phyloP scores from a whole-genome alignment of 2,113 vertebrate species.

The Labeo catla region DNA sequence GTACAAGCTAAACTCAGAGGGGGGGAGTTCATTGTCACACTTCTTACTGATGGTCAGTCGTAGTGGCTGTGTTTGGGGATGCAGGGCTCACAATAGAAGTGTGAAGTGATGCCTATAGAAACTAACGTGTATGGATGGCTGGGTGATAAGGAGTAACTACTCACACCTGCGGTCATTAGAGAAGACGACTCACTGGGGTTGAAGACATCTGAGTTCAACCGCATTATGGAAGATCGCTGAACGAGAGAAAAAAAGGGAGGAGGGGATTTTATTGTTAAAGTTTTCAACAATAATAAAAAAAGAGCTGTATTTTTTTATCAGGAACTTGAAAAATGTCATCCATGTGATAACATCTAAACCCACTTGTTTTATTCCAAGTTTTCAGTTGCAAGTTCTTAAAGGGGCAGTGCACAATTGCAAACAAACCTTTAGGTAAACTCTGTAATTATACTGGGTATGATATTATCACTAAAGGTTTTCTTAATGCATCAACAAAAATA shows the following conservation, averaged over 20 bases:
- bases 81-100: conserved; percentile 49
- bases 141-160: conserved; percentile 49
- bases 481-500: neutral
- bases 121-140: conserved; percentile 54
- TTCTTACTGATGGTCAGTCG: conserved; percentile 38
- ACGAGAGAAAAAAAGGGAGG: neutral
- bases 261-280: neutral
- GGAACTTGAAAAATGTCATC: neutral
- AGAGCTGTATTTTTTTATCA: neutral
- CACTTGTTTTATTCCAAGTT: neutral
- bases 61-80: conserved; percentile 38
- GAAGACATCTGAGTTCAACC: neutral
- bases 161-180: conserved; percentile 49
- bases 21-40: conserved; percentile 42
- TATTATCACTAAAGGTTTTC: neutral
- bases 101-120: conserved; percentile 61
- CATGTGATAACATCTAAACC: neutral
- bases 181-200: conserved; percentile 31
- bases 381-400: neutral
- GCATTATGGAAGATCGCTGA: neutral
- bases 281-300: neutral
- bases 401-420: neutral
- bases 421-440: neutral
- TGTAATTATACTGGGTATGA: neutral
- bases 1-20: conserved; percentile 15